Base-by-base conservation (phyloP, 2,888 invertebrate species). In the Bombylius major region DNA sequence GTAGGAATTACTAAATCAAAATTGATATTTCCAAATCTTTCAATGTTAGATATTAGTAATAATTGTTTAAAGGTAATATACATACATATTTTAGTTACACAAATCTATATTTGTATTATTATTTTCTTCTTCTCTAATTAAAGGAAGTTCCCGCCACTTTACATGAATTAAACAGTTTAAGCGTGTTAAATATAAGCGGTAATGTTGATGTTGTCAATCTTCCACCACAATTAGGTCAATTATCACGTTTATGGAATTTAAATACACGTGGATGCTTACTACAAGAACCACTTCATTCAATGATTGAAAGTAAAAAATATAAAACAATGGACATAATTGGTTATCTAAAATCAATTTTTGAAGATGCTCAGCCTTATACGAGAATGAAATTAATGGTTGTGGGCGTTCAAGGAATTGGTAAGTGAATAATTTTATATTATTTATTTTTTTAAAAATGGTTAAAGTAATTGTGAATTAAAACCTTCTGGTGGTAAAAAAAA, bases 361-460 rank as follows among this genome's bases (percentile, higher is more conserved):
- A 92, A 70, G 90, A 92, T 74, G 96, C 98, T 0, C 84, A 88
- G 64, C 89, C 91, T 0, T 98, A 98, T 72, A 88, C 94, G 1
- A 79, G 94, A 55, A 89, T 99, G 89, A 96, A 97, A 71, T 78
- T 99, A 23, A 94, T 94, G 93, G 85, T 97, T 51, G 96, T 96
- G 0, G 96, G 97, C 0, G 83, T 90, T 3, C 93, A 95, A 74
- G 84, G 84, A 8, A 83, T 83, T 60, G 82, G 82, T 23, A 47
- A 50, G 49, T 46, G 39, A 54, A 46, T 23, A 23, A 23, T 23
- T 23, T 23, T 23, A 23, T 23, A 23, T 23, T 23, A 23, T 23
- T 23, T 23, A 23, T 23, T 51, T 79, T 78, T 6, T 34, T 42
- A 13, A 14, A 3, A 23, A 23, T 23, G 3, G 23, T n/a, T n/a